These are phyloP conservation scores for Caenorhabditis afra DNA, from an alignment of 2,888 invertebrate genomes.

Conservation along the genomic window DNA sequence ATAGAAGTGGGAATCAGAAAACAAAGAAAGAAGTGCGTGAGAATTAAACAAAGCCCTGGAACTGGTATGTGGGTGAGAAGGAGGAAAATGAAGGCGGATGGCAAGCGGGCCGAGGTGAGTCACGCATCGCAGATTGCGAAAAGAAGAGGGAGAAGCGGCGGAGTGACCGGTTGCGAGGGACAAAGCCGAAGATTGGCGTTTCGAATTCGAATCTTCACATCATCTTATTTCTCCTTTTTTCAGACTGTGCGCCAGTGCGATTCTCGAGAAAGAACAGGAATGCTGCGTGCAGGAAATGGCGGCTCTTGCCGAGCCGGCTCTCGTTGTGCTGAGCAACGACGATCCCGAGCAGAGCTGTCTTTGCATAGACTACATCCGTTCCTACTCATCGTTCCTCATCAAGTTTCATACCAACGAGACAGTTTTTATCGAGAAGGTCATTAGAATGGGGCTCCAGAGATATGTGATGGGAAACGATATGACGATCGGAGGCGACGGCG, in stretches of 20 bases:
- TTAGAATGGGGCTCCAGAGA: slow-evolving; percentile 48
- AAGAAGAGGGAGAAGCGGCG: slow-evolving; percentile 27
- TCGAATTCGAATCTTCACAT: slow-evolving; percentile 8
- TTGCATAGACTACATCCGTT: slow-evolving; percentile 57
- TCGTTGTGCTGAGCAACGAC: slow-evolving; percentile 60
- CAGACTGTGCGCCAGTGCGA: slow-evolving; percentile 59
- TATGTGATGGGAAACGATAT: slow-evolving; percentile 66
- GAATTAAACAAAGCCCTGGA: slow-evolving; percentile 26
- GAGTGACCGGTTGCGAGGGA: slow-evolving; percentile 50
- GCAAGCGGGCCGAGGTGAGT: slow-evolving; percentile 50
- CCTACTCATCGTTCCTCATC: slow-evolving; percentile 52
- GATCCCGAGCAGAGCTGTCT: slow-evolving; percentile 63
- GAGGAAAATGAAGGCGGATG: slow-evolving; percentile 33
- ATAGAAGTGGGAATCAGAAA: background rate
- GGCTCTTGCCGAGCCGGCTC: slow-evolving; percentile 45
- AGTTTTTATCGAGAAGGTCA: slow-evolving; percentile 51
- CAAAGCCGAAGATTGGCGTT: slow-evolving; percentile 39
- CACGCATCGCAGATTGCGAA: slow-evolving; percentile 55
- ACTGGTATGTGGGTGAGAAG: slow-evolving; percentile 40
- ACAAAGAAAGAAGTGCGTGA: slow-evolving; percentile 9
- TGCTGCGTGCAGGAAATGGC: slow-evolving; percentile 58
- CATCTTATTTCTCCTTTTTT: slow-evolving; percentile 16
- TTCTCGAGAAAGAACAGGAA: slow-evolving; percentile 57
- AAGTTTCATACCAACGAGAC: slow-evolving; percentile 44
- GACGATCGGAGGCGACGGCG: slow-evolving; percentile 71